Evolutionary conservation across 2,113 vertebrate species (phyloP).

Genomic region (Rafetus swinhoei): DNA sequence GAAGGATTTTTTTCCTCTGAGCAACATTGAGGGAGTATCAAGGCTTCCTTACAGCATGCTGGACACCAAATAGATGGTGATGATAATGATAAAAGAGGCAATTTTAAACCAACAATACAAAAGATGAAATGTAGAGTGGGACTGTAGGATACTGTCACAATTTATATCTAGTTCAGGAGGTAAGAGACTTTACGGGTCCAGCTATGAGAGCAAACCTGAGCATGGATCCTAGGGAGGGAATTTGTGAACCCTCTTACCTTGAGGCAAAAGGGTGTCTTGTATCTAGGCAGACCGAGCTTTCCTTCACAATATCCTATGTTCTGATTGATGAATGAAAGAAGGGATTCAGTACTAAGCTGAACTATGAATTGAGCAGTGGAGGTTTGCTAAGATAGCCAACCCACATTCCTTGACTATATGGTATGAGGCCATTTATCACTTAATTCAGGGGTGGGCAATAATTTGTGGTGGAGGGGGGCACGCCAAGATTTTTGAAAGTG

Average conservation of each 20-base stretch:
- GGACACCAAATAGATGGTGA: neutral
- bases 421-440: neutral
- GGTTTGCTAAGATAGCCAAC: neutral
- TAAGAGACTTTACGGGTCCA: neutral
- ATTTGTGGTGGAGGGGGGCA: neutral
- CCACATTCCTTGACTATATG: neutral
- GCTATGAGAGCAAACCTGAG: neutral
- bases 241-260: neutral
- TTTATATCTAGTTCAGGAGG: neutral
- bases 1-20: neutral
- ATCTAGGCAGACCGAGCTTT: neutral
- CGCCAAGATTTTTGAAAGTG: too few relatives aligned
- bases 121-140: neutral
- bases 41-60: neutral
- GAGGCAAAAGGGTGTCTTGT: neutral
- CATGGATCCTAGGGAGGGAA: neutral
- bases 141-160: neutral
- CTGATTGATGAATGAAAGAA: neutral
- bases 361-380: neutral
- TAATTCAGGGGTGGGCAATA: too few relatives aligned
- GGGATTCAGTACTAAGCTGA: neutral
- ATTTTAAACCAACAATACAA: neutral
- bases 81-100: too few relatives aligned
- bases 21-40: neutral
- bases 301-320: neutral